Base-by-base conservation (phyloP, 1,140 invertebrate genomes). In the Zophobas morio region DNA sequence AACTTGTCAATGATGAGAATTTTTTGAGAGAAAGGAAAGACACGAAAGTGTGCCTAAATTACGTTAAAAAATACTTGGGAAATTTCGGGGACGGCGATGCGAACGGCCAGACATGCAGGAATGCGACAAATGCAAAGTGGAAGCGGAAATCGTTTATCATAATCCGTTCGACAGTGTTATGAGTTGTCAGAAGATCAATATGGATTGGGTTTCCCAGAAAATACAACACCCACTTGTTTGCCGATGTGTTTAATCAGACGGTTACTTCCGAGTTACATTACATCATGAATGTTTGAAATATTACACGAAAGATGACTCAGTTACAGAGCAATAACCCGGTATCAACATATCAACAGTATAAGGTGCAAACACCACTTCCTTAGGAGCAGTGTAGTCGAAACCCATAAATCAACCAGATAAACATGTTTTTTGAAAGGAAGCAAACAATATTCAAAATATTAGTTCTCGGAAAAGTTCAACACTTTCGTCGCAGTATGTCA, bases 141-240 rank as follows among this genome's bases (percentile, higher is more conserved):
- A 60, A 60, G 37, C 56, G 56, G 56, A 60, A 60, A 60, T 36
- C 56, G 56, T 60, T 60, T 60, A 60, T 60, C 56, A 60, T 60
- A 60, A 60, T 60, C 56, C 35, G 56, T 1, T 39, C 36, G 56
- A 39, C 56, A 39, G 6, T 36, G 35, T 60, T 60, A 60, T 60
- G 56, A 60, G 36, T 60, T 60, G 56, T 39, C 56, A 60, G 35
- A 36, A 6, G 56, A 60, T 60, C 56, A 60, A 60, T 60, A 60
- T 20, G 37, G 34, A 60, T 60, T 60, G 56, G 37, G 56, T 60
- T 60, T 35, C 56, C 33, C 35, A 37, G 56, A 60, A 60, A 60
- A 60, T 60, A 60, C 56, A 60, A 60, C 56, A 60, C 56, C 56
- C 56, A 60, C 56, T 60, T 60, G 56, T 60, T 60, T 60, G 56